Evolutionary conservation across 2,113 vertebrate species (phyloP).

Genomic region (human): GRCh38 chr4:102337501-102338000

Average conservation of each 20-base stretch:
- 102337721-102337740: neutral
- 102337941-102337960: neutral
- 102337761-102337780: neutral
- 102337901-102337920: neutral
- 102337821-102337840: neutral
- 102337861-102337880: neutral
- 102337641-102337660: neutral
- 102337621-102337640: neutral
- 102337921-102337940: neutral
- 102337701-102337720: neutral
- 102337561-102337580: too few relatives aligned
- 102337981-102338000: neutral
- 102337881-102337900: neutral
- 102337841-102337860: neutral
- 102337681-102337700: neutral
- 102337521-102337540: neutral
- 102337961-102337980: neutral
- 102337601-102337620: neutral
- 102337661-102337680: neutral
- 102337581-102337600: neutral
- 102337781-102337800: neutral
- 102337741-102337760: neutral
- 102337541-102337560: neutral
- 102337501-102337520: neutral
- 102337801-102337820: neutral